A percentile compares a stretch with the other conserved stretches of the same genome.
These are phyloP conservation scores for Sinocyclocheilus maitianheensis DNA, from an alignment of 2,113 vertebrate species.

Conservation along the genomic window DNA sequence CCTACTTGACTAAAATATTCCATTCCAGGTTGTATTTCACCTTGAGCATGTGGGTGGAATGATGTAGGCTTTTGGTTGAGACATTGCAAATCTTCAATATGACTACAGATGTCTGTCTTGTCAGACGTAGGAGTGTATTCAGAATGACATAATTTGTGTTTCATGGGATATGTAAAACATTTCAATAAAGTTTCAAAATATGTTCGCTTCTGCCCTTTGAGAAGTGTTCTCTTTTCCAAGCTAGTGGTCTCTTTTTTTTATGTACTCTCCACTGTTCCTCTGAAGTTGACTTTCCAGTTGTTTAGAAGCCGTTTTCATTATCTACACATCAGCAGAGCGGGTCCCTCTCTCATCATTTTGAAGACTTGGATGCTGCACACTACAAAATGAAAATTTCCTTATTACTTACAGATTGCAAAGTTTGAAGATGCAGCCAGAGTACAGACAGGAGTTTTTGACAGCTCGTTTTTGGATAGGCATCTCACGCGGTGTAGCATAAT, in stretches of 20 bases:
- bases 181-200: background rate
- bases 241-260: background rate
- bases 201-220: background rate
- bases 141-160: background rate
- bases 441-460: background rate
- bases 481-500: background rate
- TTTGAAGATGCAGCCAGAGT: background rate
- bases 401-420: background rate
- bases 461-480: background rate
- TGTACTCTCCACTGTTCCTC: background rate
- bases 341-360: background rate
- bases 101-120: slow-evolving; percentile 30
- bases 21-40: slow-evolving; percentile 18
- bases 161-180: slow-evolving; percentile 10
- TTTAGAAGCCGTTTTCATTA: slow-evolving; percentile 5
- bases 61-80: background rate
- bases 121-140: background rate
- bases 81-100: background rate
- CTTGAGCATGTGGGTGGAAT: background rate
- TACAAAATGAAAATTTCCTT: background rate
- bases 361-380: background rate
- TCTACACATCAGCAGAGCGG: background rate
- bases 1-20: slow-evolving; percentile 29
- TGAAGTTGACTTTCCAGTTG: slow-evolving; percentile 10
- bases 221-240: slow-evolving; percentile 15